Conservation (phyloP, 1,140 invertebrate genomes). For the Aphelinus atriplicis region DNA sequence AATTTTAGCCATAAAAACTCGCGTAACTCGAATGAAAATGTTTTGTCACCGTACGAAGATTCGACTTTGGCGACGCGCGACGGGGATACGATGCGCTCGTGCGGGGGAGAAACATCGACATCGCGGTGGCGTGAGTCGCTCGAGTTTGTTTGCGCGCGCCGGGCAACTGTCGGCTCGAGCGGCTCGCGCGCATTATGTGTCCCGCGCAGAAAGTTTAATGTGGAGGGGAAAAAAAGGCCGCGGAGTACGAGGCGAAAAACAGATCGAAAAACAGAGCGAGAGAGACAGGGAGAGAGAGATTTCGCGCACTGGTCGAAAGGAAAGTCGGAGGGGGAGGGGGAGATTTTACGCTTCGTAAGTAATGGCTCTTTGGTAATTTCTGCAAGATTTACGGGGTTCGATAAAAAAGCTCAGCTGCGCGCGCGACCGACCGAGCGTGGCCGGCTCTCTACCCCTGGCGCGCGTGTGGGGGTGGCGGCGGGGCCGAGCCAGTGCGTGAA, state of each 20-base stretch:
- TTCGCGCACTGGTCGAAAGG: background rate
- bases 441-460: background rate
- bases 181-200: constrained; percentile 41
- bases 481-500: background rate
- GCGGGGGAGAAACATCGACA: too few species aligned
- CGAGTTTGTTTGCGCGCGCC: too few species aligned
- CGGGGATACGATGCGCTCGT: too few species aligned
- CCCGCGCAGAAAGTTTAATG: constrained; percentile 58
- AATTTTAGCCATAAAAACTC: too few species aligned
- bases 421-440: too few species aligned
- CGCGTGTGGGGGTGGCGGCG: background rate
- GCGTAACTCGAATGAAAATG: too few species aligned
- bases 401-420: constrained; percentile 16
- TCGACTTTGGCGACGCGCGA: too few species aligned
- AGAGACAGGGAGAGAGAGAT: background rate
- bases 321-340: background rate
- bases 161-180: background rate
- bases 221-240: constrained; percentile 44
- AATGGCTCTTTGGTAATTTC: constrained; percentile 37
- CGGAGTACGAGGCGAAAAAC: background rate
- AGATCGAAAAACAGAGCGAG: background rate
- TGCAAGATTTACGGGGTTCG: constrained; percentile 36
- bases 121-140: too few species aligned
- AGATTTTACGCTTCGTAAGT: constrained; percentile 35
- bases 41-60: too few species aligned